phyloP scores from a whole-genome alignment of 2,888 invertebrate genomes.

The Trachelus tabidus region DNA sequence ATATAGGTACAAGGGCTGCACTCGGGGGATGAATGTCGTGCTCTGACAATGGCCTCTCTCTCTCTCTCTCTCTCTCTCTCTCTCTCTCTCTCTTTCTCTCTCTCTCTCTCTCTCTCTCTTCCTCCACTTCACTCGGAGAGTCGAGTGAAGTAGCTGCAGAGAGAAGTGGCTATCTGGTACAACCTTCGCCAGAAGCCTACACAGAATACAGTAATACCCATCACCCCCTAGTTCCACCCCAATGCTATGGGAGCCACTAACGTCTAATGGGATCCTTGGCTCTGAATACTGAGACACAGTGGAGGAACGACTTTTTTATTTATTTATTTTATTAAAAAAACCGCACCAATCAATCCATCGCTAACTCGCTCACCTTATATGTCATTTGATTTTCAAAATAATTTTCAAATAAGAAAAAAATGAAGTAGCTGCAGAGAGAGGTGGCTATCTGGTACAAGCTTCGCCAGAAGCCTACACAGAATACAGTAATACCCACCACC shows the following conservation, averaged over 20 bases:
- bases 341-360: no score
- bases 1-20: slow-evolving; percentile 30
- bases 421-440: no score
- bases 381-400: no score
- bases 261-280: slow-evolving; percentile 48
- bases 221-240: slow-evolving; percentile 22
- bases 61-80: slow-evolving; percentile 28
- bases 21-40: slow-evolving; percentile 48
- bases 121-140: slow-evolving; percentile 21
- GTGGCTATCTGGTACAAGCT: no score
- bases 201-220: slow-evolving; percentile 21
- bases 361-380: no score
- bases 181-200: slow-evolving; percentile 40
- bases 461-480: no score
- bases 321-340: no score
- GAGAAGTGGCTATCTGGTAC: slow-evolving; percentile 44
- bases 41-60: slow-evolving; percentile 51
- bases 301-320: background rate
- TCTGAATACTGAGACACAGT: slow-evolving; percentile 26
- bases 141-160: slow-evolving; percentile 31
- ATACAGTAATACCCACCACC: no score
- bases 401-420: no score
- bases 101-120: slow-evolving; percentile 7
- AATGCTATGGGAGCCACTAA: slow-evolving; percentile 42
- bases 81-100: slow-evolving; percentile 3